A percentile compares a stretch with the other conserved stretches of the same genome.
Evolutionary conservation across 2,113 vertebrate species (phyloP).

Genomic region (Psephotus haematonotus): DNA sequence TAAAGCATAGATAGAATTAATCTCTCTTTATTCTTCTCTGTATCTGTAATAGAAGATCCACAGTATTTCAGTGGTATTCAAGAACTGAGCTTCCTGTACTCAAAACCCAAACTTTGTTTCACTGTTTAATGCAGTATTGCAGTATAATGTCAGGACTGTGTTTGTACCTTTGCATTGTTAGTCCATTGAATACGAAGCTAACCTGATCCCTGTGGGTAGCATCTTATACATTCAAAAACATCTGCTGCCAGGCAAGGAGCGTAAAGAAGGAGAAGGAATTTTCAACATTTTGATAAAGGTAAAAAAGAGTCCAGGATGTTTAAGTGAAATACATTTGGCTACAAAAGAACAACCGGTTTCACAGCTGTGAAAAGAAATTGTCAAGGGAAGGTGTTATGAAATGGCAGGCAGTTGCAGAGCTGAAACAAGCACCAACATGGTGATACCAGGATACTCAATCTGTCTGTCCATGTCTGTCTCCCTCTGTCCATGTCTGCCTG

Average conservation of each 20-base stretch:
- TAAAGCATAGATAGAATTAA: not conserved
- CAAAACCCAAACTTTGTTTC: not conserved
- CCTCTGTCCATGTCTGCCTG: not conserved
- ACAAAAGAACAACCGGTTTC: not conserved
- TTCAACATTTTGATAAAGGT: not conserved
- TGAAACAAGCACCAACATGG: not conserved
- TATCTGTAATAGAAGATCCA: not conserved
- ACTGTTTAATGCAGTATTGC: not conserved
- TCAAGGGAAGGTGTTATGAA: not conserved
- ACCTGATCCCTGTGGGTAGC: fast-evolving
- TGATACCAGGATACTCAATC: not conserved
- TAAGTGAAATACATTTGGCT: not conserved
- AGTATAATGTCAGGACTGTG: not conserved
- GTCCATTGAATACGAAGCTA: not conserved
- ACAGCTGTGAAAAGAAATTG: not conserved
- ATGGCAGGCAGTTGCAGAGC: not conserved
- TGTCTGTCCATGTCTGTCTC: not conserved
- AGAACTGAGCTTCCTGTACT: not conserved
- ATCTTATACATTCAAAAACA: not conserved
- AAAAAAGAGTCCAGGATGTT: not conserved
- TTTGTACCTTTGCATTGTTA: not conserved
- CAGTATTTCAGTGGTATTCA: not conserved
- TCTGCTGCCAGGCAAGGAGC: not conserved
- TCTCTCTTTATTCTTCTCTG: not conserved
- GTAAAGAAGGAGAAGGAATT: not conserved